These are phyloP conservation scores for Limnodromus scolopaceus DNA, from an alignment of 2,797 vertebrate species.

Conservation along the genomic window DNA sequence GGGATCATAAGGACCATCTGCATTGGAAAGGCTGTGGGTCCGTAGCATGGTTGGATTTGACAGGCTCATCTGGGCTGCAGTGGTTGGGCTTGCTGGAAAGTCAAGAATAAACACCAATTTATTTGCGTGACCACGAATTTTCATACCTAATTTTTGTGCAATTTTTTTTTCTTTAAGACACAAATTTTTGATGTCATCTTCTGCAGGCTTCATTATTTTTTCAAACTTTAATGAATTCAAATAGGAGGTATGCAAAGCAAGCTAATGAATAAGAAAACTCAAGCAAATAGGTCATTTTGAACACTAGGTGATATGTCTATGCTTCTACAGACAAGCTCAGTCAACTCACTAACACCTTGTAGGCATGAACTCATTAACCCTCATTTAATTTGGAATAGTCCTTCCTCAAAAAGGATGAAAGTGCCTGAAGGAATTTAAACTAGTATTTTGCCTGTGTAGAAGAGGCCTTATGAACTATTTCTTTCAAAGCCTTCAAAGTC, in stretches of 20 bases:
- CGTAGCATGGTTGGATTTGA: constrained; percentile 85
- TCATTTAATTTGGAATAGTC: constrained; percentile 43
- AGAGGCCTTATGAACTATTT: neutral
- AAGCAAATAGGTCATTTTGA: constrained; percentile 44
- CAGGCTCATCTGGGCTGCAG: constrained; percentile 88
- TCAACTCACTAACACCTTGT: constrained; percentile 41
- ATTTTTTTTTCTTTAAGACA: neutral
- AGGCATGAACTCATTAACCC: constrained; percentile 56
- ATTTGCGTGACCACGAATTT: neutral
- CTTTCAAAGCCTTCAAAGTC: neutral
- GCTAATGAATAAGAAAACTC: neutral
- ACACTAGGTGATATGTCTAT: neutral
- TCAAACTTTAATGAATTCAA: constrained; percentile 6
- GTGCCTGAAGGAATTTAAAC: constrained; percentile 39
- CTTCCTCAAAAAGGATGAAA: constrained; percentile 29
- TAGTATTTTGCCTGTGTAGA: neutral
- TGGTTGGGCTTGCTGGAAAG: constrained; percentile 90
- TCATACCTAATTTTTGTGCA: neutral
- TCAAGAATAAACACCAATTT: neutral
- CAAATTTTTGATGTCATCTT: neutral
- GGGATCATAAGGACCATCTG: constrained; percentile 87
- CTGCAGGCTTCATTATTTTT: neutral
- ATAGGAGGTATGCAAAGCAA: neutral
- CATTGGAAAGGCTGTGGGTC: constrained; percentile 92
- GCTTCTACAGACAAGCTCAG: constrained; percentile 55